phyloP scores from a whole-genome alignment of 1,140 invertebrate species.

The Neodiprion fabricii region DNA sequence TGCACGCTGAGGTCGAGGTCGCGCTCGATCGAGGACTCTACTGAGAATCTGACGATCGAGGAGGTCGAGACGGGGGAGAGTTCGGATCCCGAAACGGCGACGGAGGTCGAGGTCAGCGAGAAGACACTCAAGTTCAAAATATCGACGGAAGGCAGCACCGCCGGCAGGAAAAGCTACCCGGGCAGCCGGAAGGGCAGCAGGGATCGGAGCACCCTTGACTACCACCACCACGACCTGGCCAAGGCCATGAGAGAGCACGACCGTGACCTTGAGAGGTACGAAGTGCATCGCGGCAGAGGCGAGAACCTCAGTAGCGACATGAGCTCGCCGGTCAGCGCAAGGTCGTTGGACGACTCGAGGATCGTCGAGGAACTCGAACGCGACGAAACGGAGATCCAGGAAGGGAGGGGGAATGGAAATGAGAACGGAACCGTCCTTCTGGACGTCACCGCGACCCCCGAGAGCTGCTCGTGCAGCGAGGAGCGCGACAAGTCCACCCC shows the following conservation, averaged over 20 bases:
- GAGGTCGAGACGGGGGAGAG: conserved; percentile 68
- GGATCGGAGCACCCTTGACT: conserved; percentile 59
- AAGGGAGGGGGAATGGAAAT: background rate
- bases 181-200: conserved; percentile 68
- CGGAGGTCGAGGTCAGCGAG: conserved; percentile 79
- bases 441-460: background rate
- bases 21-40: conserved; percentile 60
- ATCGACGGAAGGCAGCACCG: conserved; percentile 68
- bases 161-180: conserved; percentile 67
- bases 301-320: conserved; percentile 51
- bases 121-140: conserved; percentile 78
- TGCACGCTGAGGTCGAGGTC: conserved; percentile 49
- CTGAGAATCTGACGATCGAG: conserved; percentile 62
- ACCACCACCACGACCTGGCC: conserved; percentile 53
- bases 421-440: background rate
- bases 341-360: conserved; percentile 47
- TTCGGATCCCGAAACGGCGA: conserved; percentile 74
- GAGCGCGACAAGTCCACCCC: background rate
- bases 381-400: conserved; percentile 32
- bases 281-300: conserved; percentile 43
- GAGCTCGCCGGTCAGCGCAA: conserved; percentile 50
- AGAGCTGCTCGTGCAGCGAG: background rate
- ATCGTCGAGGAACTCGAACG: conserved; percentile 50
- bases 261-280: conserved; percentile 22
- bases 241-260: conserved; percentile 54